Percentiles rank a stretch among this genome's conserved stretches.
phyloP scores from a whole-genome alignment of 2,797 vertebrate species.

The Chromobotia macracanthus region DNA sequence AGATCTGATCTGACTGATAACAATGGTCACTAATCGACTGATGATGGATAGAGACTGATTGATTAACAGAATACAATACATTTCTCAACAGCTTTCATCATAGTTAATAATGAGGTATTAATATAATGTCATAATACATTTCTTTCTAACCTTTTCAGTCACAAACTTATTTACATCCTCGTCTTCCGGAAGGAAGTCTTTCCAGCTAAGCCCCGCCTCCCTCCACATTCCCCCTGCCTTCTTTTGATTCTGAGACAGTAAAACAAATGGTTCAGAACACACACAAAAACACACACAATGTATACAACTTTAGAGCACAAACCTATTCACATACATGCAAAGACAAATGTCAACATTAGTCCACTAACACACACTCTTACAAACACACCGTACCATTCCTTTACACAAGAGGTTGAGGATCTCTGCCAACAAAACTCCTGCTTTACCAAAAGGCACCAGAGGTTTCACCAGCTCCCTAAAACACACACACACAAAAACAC shows the following conservation, averaged over 20 bases:
- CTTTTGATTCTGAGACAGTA: conserved; percentile 85
- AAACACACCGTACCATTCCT: conserved; percentile 84
- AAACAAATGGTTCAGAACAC: neutral
- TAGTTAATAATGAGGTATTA: no score
- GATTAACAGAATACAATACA: no score
- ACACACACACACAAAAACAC: no score
- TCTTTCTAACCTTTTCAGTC: conserved; percentile 83
- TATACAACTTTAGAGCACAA: no score
- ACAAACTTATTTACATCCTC: conserved; percentile 91
- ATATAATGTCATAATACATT: no score
- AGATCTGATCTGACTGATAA: no score
- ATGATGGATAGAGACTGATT: no score
- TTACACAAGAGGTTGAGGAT: conserved; percentile 90
- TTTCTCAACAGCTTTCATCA: no score
- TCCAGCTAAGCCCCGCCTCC: conserved; percentile 90
- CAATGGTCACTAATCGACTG: no score
- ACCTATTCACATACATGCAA: neutral
- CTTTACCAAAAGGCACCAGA: conserved; percentile 85
- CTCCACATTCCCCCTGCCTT: conserved; percentile 89
- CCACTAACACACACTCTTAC: no score
- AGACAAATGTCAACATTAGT: neutral
- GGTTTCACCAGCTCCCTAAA: conserved; percentile 93
- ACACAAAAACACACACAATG: neutral
- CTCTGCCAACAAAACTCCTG: conserved; percentile 84
- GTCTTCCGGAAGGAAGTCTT: conserved; percentile 89